These are phyloP conservation scores for Papilio gigon DNA, from an alignment of 2,888 invertebrate genomes.

Conservation along the genomic window DNA sequence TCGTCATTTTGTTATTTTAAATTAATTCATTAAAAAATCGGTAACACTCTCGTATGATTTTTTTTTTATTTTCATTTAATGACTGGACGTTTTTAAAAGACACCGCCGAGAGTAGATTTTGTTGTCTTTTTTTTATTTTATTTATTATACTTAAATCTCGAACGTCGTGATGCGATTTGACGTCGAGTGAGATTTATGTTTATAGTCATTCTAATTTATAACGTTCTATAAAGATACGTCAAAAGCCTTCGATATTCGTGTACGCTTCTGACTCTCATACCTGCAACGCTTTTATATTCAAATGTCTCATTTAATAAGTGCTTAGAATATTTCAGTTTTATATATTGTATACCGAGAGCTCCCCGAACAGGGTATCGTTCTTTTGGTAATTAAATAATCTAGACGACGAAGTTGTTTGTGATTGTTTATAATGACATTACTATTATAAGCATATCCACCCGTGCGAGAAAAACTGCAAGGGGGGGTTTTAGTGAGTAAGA, in stretches of 20 bases:
- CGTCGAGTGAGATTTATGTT: slow-evolving; percentile 76
- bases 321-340: background rate
- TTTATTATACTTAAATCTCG: slow-evolving; percentile 63
- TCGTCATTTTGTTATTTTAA: slow-evolving; percentile 26
- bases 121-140: slow-evolving; percentile 43
- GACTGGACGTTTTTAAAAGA: slow-evolving; percentile 49
- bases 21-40: slow-evolving; percentile 40
- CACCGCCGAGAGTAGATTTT: slow-evolving; percentile 59
- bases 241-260: slow-evolving; percentile 66
- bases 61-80: slow-evolving; percentile 39
- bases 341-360: no score
- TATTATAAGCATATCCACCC: no score
- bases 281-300: slow-evolving; percentile 29
- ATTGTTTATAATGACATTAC: no score
- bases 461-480: no score
- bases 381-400: no score
- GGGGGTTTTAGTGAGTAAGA: no score
- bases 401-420: no score
- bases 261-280: slow-evolving; percentile 52
- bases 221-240: slow-evolving; percentile 68
- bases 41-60: slow-evolving; percentile 30
- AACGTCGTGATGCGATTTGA: slow-evolving; percentile 75
- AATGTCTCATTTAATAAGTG: slow-evolving; percentile 22
- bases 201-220: slow-evolving; percentile 76
- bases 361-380: no score